Evolutionary conservation across 1,140 invertebrate species (phyloP).

Genomic region (Trichomalopsis sarcophagae): DNA sequence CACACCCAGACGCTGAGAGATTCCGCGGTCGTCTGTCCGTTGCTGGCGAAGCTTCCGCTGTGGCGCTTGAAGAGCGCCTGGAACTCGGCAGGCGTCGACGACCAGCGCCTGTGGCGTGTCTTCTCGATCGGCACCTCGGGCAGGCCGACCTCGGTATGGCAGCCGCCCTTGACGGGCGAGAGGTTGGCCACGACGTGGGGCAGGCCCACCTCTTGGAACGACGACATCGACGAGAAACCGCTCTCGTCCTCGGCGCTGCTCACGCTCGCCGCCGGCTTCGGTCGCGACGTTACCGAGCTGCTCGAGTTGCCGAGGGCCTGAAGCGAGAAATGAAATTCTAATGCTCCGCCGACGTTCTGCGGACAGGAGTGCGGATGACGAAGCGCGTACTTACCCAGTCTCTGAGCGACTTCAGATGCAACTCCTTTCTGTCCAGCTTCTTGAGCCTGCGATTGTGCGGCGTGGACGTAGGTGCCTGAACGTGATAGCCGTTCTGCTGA

Average conservation of each 20-base stretch:
- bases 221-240: constrained; percentile 88
- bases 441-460: constrained; percentile 36
- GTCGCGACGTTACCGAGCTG: constrained; percentile 31
- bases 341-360: neutral
- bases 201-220: constrained; percentile 85
- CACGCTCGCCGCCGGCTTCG: constrained; percentile 47
- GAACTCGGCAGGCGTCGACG: constrained; percentile 70
- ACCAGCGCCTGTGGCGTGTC: constrained; percentile 70
- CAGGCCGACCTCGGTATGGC: constrained; percentile 70
- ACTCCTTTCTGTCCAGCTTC: constrained; percentile 35
- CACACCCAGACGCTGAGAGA: constrained; percentile 73
- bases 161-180: constrained; percentile 66
- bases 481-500: neutral
- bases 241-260: constrained; percentile 84
- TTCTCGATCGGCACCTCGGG: constrained; percentile 67
- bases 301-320: constrained; percentile 35
- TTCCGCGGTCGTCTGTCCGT: constrained; percentile 61
- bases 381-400: constrained; percentile 44
- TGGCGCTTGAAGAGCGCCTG: constrained; percentile 67
- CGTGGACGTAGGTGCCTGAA: constrained; percentile 38
- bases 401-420: constrained; percentile 35
- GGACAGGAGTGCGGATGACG: neutral
- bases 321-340: neutral
- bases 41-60: constrained; percentile 62
- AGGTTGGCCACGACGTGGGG: constrained; percentile 69